Percentiles rank a stretch among this genome's conserved stretches.
Conservation (phyloP, 30 jellyfish, hydroid and myxozoan genomes). For the Aurelia aurita complex sp. Pacific region DNA sequence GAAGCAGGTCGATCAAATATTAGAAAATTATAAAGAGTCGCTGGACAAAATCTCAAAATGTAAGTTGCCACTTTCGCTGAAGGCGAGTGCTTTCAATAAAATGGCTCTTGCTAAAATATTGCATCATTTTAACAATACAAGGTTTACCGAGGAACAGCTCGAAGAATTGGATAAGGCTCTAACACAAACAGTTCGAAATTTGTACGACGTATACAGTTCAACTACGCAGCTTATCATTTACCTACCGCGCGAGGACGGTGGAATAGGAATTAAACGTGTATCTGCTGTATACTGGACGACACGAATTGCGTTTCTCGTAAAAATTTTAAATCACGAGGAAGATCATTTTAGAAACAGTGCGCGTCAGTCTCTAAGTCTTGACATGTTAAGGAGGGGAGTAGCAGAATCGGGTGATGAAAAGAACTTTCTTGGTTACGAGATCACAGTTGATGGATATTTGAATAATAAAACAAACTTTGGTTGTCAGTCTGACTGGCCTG, state of each 20-base stretch:
- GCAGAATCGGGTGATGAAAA: too few relatives aligned
- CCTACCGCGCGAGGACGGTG: constrained; percentile 12
- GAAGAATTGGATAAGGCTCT: constrained; percentile 2
- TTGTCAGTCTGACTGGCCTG: too few relatives aligned
- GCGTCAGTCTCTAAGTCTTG: too few relatives aligned
- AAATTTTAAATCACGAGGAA: too few relatives aligned
- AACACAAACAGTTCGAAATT: not conserved
- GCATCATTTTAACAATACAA: constrained; percentile 14
- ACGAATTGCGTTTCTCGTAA: too few relatives aligned
- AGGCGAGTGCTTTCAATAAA: constrained; percentile 5
- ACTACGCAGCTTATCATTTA: constrained; percentile 9
- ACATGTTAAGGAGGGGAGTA: too few relatives aligned
- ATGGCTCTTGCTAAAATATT: not conserved
- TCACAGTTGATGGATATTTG: too few relatives aligned
- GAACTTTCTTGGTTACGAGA: too few relatives aligned
- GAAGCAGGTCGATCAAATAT: too few relatives aligned
- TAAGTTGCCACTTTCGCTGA: not conserved
- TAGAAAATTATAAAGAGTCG: not conserved
- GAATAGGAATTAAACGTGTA: not conserved
- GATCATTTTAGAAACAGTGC: too few relatives aligned
- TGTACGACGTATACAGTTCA: constrained; percentile 1
- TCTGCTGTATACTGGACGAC: too few relatives aligned
- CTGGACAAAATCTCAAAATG: constrained; percentile 1
- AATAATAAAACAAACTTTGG: too few relatives aligned
- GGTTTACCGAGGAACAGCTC: constrained; percentile 13